phyloP scores from a whole-genome alignment of 2,113 vertebrate species.

The Hyaena hyaena region DNA sequence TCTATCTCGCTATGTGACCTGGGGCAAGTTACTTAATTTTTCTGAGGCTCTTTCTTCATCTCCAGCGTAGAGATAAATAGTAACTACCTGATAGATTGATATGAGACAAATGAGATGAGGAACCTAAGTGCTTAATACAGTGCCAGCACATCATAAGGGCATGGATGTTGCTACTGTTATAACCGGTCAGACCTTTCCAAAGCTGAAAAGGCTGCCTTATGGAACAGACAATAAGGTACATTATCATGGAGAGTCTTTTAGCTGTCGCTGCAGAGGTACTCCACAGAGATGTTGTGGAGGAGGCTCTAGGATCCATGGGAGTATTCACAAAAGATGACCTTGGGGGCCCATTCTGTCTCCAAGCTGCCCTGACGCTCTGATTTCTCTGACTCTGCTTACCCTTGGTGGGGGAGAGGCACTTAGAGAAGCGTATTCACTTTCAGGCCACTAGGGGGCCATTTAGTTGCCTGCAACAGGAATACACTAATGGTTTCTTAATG shows the following conservation, averaged over 20 bases:
- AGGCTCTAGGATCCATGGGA: neutral
- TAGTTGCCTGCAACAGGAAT: constrained; percentile 62
- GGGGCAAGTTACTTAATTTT: neutral
- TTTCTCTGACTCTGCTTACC: constrained; percentile 6
- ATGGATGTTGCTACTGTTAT: neutral
- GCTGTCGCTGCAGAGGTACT: neutral
- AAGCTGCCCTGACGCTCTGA: constrained; percentile 10
- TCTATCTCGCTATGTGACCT: neutral
- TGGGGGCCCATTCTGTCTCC: constrained; percentile 1
- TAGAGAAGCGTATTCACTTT: constrained; percentile 67
- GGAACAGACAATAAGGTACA: neutral
- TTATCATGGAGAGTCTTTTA: neutral
- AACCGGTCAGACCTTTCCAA: constrained; percentile 40
- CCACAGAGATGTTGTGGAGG: neutral
- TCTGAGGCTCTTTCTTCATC: neutral
- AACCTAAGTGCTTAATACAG: neutral
- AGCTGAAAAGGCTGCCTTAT: neutral
- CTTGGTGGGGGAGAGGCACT: constrained; percentile 54
- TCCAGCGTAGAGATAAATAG: neutral
- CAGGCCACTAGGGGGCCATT: constrained; percentile 81
- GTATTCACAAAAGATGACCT: constrained; percentile 48
- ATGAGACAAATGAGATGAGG: neutral
- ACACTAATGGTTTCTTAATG: constrained; percentile 81
- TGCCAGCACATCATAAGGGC: neutral
- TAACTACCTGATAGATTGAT: neutral